A percentile compares a stretch with the other conserved stretches of the same genome.
Evolutionary conservation across 2,113 vertebrate genomes (phyloP).

Genomic region (Myrmecobius fasciatus): DNA sequence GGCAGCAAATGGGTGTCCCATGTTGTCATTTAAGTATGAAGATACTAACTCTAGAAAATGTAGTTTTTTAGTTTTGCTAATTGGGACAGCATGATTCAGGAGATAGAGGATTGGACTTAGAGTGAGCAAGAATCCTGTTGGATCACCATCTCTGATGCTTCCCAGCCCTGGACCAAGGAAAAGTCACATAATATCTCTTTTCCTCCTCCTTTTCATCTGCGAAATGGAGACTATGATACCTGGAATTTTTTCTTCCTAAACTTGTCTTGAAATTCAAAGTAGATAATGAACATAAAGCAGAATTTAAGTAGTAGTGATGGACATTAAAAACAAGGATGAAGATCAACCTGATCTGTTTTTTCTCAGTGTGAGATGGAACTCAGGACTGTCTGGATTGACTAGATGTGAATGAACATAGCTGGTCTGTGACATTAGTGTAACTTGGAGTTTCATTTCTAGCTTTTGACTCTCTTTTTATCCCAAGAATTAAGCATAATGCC

Average conservation of each 20-base stretch:
- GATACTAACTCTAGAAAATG: neutral
- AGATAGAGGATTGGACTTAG: neutral
- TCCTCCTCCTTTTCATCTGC: neutral
- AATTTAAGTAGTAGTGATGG: neutral
- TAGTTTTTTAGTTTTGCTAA: neutral
- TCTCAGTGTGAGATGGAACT: neutral
- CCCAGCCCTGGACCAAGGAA: neutral
- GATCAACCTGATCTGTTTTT: neutral
- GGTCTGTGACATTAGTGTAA: neutral
- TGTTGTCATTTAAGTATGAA: neutral
- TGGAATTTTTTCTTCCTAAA: neutral
- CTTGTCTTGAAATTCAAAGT: neutral
- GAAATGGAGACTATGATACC: neutral
- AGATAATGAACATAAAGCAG: neutral
- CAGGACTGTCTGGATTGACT: neutral
- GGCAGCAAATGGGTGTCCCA: neutral
- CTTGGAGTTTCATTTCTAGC: neutral
- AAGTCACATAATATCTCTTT: neutral
- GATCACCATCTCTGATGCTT: too few relatives aligned
- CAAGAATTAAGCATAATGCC: neutral
- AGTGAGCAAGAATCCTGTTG: neutral
- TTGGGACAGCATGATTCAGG: neutral
- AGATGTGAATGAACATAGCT: neutral
- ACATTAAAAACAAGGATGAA: neutral
- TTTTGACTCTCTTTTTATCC: neutral